Percentiles rank a stretch among this genome's conserved stretches.
These are phyloP conservation scores for Fissipunctia ypsillon DNA, from an alignment of 2,888 invertebrate species.

Conservation along the genomic window DNA sequence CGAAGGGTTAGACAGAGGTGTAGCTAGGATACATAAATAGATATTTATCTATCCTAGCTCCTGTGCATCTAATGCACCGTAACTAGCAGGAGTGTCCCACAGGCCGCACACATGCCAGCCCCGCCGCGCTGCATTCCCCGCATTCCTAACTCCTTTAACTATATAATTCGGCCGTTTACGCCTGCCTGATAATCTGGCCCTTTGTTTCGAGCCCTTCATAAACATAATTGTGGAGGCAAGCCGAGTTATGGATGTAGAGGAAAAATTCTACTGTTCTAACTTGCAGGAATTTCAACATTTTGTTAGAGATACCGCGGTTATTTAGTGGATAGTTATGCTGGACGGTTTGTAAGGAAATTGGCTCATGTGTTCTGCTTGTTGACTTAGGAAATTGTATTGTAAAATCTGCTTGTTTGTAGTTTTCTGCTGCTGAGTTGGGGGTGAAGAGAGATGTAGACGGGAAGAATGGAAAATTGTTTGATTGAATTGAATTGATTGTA, in stretches of 20 bases:
- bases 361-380: constrained; percentile 40
- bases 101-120: constrained; percentile 65
- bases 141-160: constrained; percentile 79
- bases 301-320: constrained; percentile 42
- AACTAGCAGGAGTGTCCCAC: constrained; percentile 47
- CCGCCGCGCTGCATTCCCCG: constrained; percentile 69
- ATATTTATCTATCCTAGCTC: neutral
- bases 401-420: neutral
- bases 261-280: constrained; percentile 68
- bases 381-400: constrained; percentile 31
- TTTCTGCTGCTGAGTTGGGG: neutral
- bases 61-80: constrained; percentile 46
- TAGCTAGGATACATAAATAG: neutral
- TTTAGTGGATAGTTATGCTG: constrained; percentile 30
- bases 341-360: constrained; percentile 33
- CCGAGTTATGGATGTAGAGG: constrained; percentile 76
- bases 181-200: constrained; percentile 81
- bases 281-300: constrained; percentile 63
- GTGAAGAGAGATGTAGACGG: neutral
- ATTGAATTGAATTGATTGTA: too few relatives aligned
- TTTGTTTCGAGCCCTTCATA: constrained; percentile 85
- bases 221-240: constrained; percentile 76
- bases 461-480: too few relatives aligned
- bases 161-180: constrained; percentile 87
- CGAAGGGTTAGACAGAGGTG: too few relatives aligned